These are phyloP conservation scores for Helicorthomorpha holstii DNA, from an alignment of 1,140 invertebrate species.

Conservation along the genomic window DNA sequence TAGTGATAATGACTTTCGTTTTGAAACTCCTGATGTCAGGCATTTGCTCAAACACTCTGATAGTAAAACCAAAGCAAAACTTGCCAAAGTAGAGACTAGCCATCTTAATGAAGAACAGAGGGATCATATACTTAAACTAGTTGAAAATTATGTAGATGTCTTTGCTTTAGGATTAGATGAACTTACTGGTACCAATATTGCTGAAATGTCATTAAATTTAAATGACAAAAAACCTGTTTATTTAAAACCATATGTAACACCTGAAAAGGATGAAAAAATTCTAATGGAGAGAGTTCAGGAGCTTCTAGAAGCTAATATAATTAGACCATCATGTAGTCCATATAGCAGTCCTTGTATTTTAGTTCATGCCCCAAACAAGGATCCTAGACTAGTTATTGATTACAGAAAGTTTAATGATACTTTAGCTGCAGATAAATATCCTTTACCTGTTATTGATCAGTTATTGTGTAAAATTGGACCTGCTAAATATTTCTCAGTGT, in stretches of 20 bases:
- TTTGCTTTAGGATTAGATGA: no score
- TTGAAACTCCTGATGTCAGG: no score
- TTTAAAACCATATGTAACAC: not conserved
- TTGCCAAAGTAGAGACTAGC: no score
- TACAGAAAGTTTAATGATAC: constrained; percentile 9
- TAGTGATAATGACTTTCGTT: no score
- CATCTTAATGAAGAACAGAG: no score
- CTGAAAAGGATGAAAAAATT: not conserved
- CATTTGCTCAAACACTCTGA: no score
- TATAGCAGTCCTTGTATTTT: not conserved
- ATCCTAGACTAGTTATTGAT: constrained; percentile 5
- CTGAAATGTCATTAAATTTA: not conserved
- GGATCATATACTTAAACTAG: no score
- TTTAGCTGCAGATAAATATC: constrained; percentile 10
- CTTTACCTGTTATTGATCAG: constrained; percentile 1
- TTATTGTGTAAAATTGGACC: not conserved
- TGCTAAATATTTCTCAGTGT: not conserved
- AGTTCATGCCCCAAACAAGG: not conserved
- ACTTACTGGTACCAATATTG: no score
- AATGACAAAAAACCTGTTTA: not conserved
- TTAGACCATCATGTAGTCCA: not conserved
- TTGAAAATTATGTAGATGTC: no score
- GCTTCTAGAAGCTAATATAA: not conserved
- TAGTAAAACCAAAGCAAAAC: no score
- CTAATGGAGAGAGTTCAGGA: not conserved